phyloP scores from a whole-genome alignment of 2,888 invertebrate genomes.

The Clusia tigrina region DNA sequence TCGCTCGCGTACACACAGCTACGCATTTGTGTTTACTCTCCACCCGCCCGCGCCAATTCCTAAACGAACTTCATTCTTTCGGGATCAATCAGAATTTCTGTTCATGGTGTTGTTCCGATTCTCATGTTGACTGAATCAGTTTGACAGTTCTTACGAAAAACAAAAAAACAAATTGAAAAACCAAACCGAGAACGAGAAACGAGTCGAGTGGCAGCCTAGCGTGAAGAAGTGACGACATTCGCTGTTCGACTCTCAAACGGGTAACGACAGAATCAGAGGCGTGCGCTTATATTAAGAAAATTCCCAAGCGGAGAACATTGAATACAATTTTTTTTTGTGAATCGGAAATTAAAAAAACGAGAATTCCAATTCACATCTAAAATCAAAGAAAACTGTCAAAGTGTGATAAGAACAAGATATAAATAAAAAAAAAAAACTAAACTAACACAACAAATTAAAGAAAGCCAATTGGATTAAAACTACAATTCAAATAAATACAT shows the following conservation, averaged over 20 bases:
- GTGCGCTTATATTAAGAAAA: conserved; percentile 24
- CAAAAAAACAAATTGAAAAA: neutral
- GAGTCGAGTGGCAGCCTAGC: conserved; percentile 32
- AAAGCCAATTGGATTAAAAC: conserved; percentile 10
- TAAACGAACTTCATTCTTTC: conserved; percentile 53
- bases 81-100: conserved; percentile 48
- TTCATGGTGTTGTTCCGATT: conserved; percentile 37
- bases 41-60: conserved; percentile 45
- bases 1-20: conserved; percentile 34
- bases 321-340: conserved; percentile 25
- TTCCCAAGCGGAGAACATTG: conserved; percentile 15
- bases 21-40: too few relatives aligned
- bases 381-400: conserved; percentile 11
- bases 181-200: conserved; percentile 4
- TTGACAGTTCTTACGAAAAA: conserved; percentile 43
- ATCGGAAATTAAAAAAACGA: conserved; percentile 16
- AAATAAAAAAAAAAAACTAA: conserved; percentile 14
- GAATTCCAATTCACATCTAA: too few relatives aligned
- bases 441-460: neutral
- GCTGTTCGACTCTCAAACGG: conserved; percentile 61
- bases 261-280: conserved; percentile 53
- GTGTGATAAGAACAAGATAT: conserved; percentile 33
- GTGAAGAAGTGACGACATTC: conserved; percentile 46
- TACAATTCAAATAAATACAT: conserved; percentile 23
- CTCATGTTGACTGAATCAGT: conserved; percentile 55